A percentile compares a stretch with the other conserved stretches of the same genome.
phyloP scores from a whole-genome alignment of 2,888 invertebrate genomes.

The Crematogaster levior region DNA sequence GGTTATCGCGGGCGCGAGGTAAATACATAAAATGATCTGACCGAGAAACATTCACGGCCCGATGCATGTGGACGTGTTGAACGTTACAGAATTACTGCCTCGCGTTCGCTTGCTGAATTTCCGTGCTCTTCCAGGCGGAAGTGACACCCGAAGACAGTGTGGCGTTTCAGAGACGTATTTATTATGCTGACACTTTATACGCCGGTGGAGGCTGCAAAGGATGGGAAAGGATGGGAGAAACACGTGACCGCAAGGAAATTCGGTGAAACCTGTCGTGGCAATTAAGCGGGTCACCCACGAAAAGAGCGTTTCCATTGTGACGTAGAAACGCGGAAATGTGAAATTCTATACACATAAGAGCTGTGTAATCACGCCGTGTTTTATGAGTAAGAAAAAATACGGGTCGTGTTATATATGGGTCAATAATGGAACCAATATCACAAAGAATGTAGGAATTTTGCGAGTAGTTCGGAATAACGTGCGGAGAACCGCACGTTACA shows the following conservation, averaged over 20 bases:
- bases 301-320: slow-evolving; percentile 3
- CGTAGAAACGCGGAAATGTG: background rate
- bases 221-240: slow-evolving; percentile 7
- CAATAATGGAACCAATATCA: slow-evolving; percentile 46
- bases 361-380: background rate
- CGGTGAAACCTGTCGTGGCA: slow-evolving; percentile 65
- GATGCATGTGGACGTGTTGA: background rate
- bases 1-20: background rate
- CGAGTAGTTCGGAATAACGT: background rate
- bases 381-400: background rate
- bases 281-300: slow-evolving; percentile 66
- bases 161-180: slow-evolving; percentile 66
- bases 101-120: slow-evolving; percentile 14
- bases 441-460: slow-evolving; percentile 31
- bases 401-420: background rate
- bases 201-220: slow-evolving; percentile 43
- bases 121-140: slow-evolving; percentile 21
- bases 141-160: slow-evolving; percentile 43
- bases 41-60: slow-evolving; percentile 10
- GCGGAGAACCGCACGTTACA: background rate
- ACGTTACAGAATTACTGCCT: slow-evolving; percentile 19
- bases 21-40: slow-evolving; percentile 36
- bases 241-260: slow-evolving; percentile 67
- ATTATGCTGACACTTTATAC: slow-evolving; percentile 64
- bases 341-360: slow-evolving; percentile 40